A percentile compares a stretch with the other conserved stretches of the same genome.
phyloP scores from a whole-genome alignment of 2,888 invertebrate species.

The Amphipoea oculea region DNA sequence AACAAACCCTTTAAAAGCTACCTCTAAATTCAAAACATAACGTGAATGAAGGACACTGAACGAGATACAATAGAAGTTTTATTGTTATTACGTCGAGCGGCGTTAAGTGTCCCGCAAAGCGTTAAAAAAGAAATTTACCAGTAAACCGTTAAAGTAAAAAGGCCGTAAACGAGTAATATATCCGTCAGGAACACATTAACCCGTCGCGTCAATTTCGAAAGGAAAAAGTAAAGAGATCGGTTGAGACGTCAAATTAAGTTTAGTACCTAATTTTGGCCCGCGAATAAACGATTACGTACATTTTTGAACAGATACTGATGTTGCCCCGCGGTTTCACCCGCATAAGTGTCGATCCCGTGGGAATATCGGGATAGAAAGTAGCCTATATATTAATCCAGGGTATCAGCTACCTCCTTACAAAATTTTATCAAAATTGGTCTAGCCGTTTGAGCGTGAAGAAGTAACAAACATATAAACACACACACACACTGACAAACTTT shows the following conservation, averaged over 20 bases:
- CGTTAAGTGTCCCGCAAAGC: no score
- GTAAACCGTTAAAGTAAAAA: constrained; percentile 55
- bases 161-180: constrained; percentile 39
- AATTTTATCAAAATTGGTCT: no score
- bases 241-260: constrained; percentile 62
- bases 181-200: constrained; percentile 44
- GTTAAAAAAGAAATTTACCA: constrained; percentile 46
- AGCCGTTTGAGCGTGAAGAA: no score
- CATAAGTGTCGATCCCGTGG: no score
- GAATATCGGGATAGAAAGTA: no score
- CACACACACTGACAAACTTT: no score
- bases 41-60: neutral
- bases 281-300: constrained; percentile 38
- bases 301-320: constrained; percentile 10
- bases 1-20: neutral
- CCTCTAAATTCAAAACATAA: constrained; percentile 43
- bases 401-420: no score
- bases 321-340: neutral
- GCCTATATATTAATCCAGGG: no score
- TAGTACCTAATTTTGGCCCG: constrained; percentile 53
- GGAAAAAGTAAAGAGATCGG: constrained; percentile 57
- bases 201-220: constrained; percentile 60
- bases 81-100: no score
- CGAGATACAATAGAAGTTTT: no score
- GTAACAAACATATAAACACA: no score